Evolutionary conservation across 2,797 vertebrate genomes (phyloP).

Genomic region (Antennarius maculatus): DNA sequence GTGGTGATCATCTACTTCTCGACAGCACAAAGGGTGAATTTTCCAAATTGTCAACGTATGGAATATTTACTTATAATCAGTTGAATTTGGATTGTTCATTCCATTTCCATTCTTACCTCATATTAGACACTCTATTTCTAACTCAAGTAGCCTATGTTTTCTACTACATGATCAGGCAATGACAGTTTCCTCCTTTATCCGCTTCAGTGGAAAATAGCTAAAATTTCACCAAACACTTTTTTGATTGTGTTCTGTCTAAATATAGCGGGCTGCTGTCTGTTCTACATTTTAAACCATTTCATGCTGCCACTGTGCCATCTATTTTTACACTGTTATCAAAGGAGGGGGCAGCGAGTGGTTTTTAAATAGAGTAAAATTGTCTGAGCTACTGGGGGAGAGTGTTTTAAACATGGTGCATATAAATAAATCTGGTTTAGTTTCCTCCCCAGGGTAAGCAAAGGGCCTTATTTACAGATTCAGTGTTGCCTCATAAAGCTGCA

Average conservation of each 20-base stretch:
- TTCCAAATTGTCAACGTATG: neutral
- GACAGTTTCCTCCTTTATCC: constrained; percentile 7
- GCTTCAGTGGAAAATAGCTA: constrained; percentile 52
- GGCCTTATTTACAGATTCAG: constrained; percentile 28
- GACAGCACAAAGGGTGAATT: neutral
- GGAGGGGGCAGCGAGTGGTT: constrained; percentile 48
- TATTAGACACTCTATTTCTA: constrained; percentile 1
- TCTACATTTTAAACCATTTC: constrained; percentile 70
- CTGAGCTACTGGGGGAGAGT: constrained; percentile 43
- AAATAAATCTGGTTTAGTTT: constrained; percentile 46
- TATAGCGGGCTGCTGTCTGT: constrained; percentile 70
- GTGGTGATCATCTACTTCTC: neutral
- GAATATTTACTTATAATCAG: too few species aligned
- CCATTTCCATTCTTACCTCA: neutral
- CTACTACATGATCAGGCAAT: constrained; percentile 30
- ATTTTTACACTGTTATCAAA: constrained; percentile 76
- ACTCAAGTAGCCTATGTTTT: neutral
- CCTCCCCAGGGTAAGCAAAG: constrained; percentile 40
- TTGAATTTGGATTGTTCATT: neutral
- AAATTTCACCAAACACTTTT: constrained; percentile 69
- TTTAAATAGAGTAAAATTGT: constrained; percentile 69
- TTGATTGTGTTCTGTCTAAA: constrained; percentile 71
- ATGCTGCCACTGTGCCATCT: constrained; percentile 53
- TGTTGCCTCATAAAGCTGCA: constrained; percentile 5
- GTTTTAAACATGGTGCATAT: constrained; percentile 51